Conservation (phyloP, 2,113 vertebrate genomes). For the Dromaius novaehollandiae region DNA sequence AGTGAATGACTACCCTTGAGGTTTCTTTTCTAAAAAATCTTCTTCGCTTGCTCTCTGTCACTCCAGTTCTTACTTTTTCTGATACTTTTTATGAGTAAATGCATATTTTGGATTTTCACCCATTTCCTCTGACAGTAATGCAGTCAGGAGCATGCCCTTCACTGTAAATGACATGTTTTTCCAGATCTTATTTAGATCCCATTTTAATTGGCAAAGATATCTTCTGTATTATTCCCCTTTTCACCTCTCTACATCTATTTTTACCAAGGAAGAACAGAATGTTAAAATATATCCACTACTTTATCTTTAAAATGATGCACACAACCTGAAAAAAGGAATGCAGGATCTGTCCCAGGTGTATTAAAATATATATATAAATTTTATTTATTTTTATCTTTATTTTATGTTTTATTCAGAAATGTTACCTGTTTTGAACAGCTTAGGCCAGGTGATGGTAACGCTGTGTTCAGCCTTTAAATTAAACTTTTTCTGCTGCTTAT, state of each 20-base stretch:
- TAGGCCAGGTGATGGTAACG: too few relatives aligned
- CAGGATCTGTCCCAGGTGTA: not conserved
- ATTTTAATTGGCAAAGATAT: not conserved
- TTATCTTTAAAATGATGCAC: not conserved
- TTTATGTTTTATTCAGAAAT: not conserved
- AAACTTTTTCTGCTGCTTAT: not conserved
- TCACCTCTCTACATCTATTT: not conserved
- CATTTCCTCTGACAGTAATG: not conserved
- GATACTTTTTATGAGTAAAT: not conserved
- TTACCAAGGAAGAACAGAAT: not conserved
- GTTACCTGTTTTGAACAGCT: not conserved
- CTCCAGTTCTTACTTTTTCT: not conserved
- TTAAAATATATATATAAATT: not conserved
- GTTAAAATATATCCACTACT: not conserved
- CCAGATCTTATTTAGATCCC: not conserved
- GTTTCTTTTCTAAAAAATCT: not conserved
- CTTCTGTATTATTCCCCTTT: not conserved
- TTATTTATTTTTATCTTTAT: not conserved
- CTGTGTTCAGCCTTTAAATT: not conserved
- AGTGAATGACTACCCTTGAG: not conserved
- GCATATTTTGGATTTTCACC: not conserved
- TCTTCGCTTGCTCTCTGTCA: not conserved
- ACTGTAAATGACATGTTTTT: not conserved
- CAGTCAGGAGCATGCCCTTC: not conserved
- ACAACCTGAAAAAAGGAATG: accelerated